Percentiles rank a stretch among this genome's conserved stretches.
phyloP scores from a whole-genome alignment of 2,797 vertebrate species.

The Alosa sapidissima region DNA sequence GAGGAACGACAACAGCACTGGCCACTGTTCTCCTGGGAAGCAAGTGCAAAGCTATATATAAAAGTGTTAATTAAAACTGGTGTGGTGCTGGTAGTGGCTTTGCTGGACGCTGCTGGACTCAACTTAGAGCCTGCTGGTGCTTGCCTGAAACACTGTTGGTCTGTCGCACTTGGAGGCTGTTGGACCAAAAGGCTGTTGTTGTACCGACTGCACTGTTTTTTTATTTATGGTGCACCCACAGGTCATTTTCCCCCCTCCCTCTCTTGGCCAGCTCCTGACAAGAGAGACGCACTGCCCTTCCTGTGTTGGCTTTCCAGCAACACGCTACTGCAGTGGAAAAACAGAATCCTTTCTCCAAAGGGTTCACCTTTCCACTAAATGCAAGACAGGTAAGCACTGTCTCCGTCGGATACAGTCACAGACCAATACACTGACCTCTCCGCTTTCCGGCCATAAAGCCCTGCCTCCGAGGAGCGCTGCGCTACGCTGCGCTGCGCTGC shows the following conservation, averaged over 20 bases:
- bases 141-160: background rate
- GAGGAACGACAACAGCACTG: background rate
- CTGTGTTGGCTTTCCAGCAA: background rate
- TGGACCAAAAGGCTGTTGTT: background rate
- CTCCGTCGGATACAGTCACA: background rate
- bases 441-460: constrained; percentile 21
- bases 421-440: background rate
- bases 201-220: background rate
- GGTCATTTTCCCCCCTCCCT: background rate
- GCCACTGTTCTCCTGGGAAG: background rate
- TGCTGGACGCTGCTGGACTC: constrained; percentile 12
- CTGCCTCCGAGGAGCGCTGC: constrained; percentile 4
- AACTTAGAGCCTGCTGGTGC: background rate
- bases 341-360: background rate
- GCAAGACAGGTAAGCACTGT: background rate
- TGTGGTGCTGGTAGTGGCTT: constrained; percentile 11
- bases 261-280: background rate
- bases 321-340: background rate
- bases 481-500: background rate
- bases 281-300: background rate
- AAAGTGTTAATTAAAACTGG: constrained; percentile 38
- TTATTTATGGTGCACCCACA: background rate
- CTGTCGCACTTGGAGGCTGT: background rate
- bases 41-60: constrained; percentile 8
- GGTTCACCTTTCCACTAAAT: background rate